Evolutionary conservation across 2,113 vertebrate genomes (phyloP).

Genomic region (Condylura cristata): DNA sequence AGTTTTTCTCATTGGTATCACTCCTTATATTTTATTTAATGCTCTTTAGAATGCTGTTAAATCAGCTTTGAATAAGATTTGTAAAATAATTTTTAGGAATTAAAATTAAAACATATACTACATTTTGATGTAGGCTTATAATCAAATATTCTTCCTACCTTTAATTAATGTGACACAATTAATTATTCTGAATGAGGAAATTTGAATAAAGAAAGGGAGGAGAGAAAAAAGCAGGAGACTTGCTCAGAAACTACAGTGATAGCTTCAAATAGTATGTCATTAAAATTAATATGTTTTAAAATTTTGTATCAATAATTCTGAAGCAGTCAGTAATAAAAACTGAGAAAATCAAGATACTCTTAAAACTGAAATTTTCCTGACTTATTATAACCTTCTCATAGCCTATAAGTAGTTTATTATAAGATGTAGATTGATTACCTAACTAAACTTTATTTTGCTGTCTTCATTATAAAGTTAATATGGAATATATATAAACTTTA

Average conservation of each 20-base stretch:
- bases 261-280: neutral
- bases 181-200: neutral
- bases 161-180: neutral
- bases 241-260: neutral
- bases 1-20: neutral
- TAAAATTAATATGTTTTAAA: neutral
- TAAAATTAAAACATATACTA: neutral
- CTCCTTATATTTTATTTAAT: neutral
- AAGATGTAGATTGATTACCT: neutral
- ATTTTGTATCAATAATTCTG: neutral
- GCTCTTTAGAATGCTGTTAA: neutral
- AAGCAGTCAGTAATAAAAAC: neutral
- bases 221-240: neutral
- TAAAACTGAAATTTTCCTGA: neutral
- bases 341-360: neutral
- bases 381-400: neutral
- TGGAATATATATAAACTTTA: neutral
- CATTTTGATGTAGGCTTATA: neutral
- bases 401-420: neutral
- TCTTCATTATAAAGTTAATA: neutral
- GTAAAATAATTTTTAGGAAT: neutral
- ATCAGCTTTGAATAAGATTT: neutral
- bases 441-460: neutral
- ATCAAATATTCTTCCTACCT: neutral
- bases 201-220: neutral